These are phyloP conservation scores for Lasiurus cinereus DNA, from an alignment of 2,113 vertebrate species.

Conservation along the genomic window DNA sequence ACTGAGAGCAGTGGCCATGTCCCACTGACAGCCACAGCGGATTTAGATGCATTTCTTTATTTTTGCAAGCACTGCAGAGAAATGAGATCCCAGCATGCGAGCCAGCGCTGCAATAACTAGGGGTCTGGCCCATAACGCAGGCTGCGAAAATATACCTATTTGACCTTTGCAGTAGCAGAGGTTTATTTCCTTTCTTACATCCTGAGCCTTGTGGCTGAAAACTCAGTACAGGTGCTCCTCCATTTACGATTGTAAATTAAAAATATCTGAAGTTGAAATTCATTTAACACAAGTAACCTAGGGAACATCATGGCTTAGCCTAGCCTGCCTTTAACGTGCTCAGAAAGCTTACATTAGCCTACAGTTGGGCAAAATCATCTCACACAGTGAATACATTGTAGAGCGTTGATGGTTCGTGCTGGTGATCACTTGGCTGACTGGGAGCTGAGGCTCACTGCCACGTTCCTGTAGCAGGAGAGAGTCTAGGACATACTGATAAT, in stretches of 20 bases:
- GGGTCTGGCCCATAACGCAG: neutral
- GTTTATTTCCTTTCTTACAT: conserved; percentile 71
- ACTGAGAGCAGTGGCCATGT: neutral
- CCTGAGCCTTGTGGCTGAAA: conserved; percentile 59
- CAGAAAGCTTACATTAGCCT: neutral
- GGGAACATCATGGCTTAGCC: neutral
- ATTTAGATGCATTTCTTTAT: accelerated
- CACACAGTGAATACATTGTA: neutral
- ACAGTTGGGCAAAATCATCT: neutral
- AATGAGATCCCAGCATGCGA: neutral
- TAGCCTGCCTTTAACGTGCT: neutral
- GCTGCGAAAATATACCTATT: neutral
- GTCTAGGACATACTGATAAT: neutral
- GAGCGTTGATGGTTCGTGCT: neutral
- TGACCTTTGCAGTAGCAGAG: conserved; percentile 49
- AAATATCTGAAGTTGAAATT: neutral
- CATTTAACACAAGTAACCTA: too few species aligned
- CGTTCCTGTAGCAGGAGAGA: neutral
- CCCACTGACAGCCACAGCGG: accelerated
- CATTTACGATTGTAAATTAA: neutral
- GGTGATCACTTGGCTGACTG: neutral
- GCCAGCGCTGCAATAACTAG: neutral
- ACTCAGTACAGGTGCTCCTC: neutral
- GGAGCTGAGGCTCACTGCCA: neutral
- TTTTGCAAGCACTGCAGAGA: too few species aligned